A percentile compares a stretch with the other conserved stretches of the same genome.
These are phyloP conservation scores for Cardinalis cardinalis DNA, from an alignment of 2,113 vertebrate species.

Conservation along the genomic window DNA sequence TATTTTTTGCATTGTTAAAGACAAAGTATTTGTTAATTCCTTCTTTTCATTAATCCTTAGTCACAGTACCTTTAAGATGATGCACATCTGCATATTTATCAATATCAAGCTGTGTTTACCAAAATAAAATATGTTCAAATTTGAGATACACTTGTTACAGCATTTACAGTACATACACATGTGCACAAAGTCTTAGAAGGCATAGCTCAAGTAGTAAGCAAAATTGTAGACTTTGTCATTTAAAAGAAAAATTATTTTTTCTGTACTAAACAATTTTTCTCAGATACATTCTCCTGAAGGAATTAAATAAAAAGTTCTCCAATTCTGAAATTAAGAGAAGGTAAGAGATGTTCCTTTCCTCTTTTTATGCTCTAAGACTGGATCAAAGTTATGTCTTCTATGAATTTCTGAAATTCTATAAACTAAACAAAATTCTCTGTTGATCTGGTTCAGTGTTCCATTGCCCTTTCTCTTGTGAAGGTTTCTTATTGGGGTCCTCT, in stretches of 20 bases:
- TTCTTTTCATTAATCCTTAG: neutral
- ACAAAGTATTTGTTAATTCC: neutral
- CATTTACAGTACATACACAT: neutral
- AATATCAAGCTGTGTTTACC: neutral
- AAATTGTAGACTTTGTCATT: neutral
- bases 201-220: neutral
- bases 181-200: neutral
- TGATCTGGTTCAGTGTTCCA: neutral
- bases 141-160: neutral
- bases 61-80: neutral
- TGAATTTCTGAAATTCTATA: neutral
- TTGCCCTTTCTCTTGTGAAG: neutral
- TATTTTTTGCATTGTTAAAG: neutral
- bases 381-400: neutral
- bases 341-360: neutral
- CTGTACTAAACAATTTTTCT: neutral
- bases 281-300: neutral
- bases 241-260: neutral
- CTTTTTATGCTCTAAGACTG: neutral
- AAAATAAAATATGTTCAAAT: neutral
- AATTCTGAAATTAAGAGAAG: neutral
- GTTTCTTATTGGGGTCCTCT: neutral
- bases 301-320: neutral
- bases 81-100: neutral
- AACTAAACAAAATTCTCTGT: neutral